phyloP scores from a whole-genome alignment of 2,797 vertebrate genomes.

The Helarctos malayanus region DNA sequence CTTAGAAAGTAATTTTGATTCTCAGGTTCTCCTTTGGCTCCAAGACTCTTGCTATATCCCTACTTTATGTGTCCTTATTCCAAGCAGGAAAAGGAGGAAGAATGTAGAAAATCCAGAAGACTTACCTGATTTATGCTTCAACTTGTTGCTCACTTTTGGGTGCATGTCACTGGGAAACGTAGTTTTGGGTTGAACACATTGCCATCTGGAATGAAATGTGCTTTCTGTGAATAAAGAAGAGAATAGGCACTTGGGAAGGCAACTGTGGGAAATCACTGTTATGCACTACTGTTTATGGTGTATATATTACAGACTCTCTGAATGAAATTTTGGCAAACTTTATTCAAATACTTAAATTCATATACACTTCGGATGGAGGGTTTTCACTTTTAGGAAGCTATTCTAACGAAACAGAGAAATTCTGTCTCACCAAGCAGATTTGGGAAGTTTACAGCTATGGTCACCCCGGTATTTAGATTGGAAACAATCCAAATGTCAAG shows the following conservation, averaged over 20 bases:
- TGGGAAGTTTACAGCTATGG: not conserved
- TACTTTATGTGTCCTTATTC: not conserved
- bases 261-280: not conserved
- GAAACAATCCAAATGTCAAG: slow-evolving; percentile 5
- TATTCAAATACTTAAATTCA: slow-evolving; percentile 2
- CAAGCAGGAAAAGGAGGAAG: not conserved
- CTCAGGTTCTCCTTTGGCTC: not conserved
- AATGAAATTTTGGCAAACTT: not conserved
- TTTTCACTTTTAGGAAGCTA: slow-evolving; percentile 29
- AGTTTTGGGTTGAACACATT: not conserved
- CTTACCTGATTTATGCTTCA: not conserved
- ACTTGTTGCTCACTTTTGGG: not conserved
- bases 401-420: slow-evolving; percentile 15
- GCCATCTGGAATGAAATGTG: not conserved
- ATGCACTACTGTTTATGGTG: not conserved
- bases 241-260: not conserved
- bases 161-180: not conserved
- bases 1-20: slow-evolving; percentile 16
- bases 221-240: slow-evolving; percentile 25
- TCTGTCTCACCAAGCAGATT: not conserved
- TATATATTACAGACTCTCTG: not conserved
- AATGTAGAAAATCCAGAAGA: slow-evolving; percentile 1
- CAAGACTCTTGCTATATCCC: not conserved
- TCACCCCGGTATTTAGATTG: not conserved
- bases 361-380: not conserved